Evolutionary conservation across 2,888 invertebrate species (phyloP), one percentile per base, ranked within the genome.

Genomic region (Pemphredon lugubris): DNA sequence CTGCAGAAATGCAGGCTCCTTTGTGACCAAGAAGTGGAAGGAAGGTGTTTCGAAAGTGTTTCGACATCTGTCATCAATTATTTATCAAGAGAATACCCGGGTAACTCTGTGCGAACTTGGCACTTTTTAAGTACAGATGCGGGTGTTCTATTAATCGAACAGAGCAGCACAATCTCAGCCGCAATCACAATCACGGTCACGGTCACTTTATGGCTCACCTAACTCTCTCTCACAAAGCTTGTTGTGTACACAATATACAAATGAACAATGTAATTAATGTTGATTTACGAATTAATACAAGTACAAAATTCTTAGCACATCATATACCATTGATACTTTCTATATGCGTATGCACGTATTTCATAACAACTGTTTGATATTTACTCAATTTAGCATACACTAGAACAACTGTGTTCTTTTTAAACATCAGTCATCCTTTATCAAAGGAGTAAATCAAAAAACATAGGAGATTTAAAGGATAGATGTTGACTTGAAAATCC

Each of bases 401-500:
- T 75, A 82, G 86, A 86, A 84, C 61, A 84, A 86, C 82, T 68
- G 83, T 77, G 83, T 86, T 84, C 61, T 77, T 84, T 79, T 86
- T 83, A 84, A 87, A 88, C 83, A 85, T 82, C 86, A 86, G 85
- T 87, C 80, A 84, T 86, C 83, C 84, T 82, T 85, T 83, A 79
- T 82, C 83, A 86, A 87, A 85, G 84, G 83, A 84, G 84, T 84
- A 86, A 87, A 87, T 85, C 69, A 83, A 84, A 85, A 84, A 86
- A 82, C 79, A 83, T 84, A 81, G 82, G 79, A 83, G 77, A 84
- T 83, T 78, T 81, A 84, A 88, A 85, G 84, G 83, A 87, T 88
- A 86, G 87, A 84, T 85, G 84, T 86, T 91, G 91, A 91, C 91
- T 91, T 91, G 92, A 92, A 93, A 92, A 93, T 94, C 94, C 94